Percentiles rank a stretch among this genome's conserved stretches.
Conservation (phyloP, 2,797 vertebrate genomes). For the Schizopygopsis malacanthus region DNA sequence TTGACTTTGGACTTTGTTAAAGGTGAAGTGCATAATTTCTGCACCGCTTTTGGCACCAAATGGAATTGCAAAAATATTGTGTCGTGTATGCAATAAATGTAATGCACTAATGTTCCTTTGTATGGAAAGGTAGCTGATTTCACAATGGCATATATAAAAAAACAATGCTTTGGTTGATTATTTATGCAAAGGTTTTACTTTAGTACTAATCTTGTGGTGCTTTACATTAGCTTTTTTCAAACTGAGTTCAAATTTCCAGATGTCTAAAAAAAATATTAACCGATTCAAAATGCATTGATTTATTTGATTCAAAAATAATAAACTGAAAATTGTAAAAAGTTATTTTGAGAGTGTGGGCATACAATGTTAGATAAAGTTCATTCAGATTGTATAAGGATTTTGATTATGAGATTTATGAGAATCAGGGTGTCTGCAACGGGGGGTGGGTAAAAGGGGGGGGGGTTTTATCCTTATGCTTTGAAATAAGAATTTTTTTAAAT, state of each 20-base stretch:
- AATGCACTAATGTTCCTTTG: neutral
- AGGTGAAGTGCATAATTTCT: neutral
- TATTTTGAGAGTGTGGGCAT: neutral
- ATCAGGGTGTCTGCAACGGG: neutral
- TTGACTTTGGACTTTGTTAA: constrained; percentile 25
- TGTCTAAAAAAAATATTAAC: neutral
- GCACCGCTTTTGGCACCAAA: neutral
- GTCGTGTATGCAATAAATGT: neutral
- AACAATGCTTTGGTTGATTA: neutral
- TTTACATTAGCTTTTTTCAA: neutral
- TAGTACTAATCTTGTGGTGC: neutral
- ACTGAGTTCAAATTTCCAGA: neutral
- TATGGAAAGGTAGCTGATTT: neutral
- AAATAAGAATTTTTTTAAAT: neutral
- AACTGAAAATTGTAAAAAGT: neutral
- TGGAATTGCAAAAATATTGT: neutral
- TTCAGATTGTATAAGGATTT: neutral
- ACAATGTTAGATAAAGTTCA: neutral
- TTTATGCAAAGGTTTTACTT: neutral
- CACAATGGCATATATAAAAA: neutral
- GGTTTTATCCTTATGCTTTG: too few species aligned
- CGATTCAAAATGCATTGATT: neutral
- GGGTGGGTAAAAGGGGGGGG: too few species aligned
- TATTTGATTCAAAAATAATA: neutral
- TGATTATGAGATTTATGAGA: neutral